phyloP scores from a whole-genome alignment of 2,113 vertebrate genomes.

The Corythaeola cristata region DNA sequence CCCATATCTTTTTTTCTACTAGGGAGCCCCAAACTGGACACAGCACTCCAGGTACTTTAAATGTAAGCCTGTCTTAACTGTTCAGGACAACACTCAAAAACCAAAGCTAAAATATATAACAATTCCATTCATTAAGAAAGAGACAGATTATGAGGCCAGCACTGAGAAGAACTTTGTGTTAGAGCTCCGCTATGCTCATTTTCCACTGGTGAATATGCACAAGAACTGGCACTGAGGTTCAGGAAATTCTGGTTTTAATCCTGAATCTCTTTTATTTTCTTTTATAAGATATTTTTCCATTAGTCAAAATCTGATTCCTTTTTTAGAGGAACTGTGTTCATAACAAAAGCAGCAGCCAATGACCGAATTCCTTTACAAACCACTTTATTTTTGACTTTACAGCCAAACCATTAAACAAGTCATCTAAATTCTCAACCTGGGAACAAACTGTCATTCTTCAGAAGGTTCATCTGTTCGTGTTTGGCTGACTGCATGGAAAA shows the following conservation, averaged over 20 bases:
- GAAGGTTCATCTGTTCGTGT: constrained; percentile 23
- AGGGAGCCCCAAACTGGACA: not conserved
- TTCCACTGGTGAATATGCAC: not conserved
- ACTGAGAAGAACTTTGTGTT: not conserved
- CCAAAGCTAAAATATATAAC: not conserved
- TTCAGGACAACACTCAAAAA: not conserved
- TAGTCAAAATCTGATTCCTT: constrained; percentile 32
- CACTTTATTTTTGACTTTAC: constrained; percentile 59
- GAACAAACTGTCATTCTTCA: constrained; percentile 49
- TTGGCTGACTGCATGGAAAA: constrained; percentile 51
- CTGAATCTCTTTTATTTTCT: constrained; percentile 7
- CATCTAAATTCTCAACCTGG: constrained; percentile 49
- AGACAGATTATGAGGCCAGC: not conserved
- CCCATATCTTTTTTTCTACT: not conserved
- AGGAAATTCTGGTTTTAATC: constrained; percentile 24
- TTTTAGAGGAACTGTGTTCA: constrained; percentile 35
- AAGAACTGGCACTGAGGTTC: not conserved
- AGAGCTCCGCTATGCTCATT: not conserved
- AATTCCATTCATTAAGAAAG: not conserved
- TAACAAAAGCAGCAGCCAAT: constrained; percentile 42
- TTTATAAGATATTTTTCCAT: constrained; percentile 47
- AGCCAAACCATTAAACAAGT: constrained; percentile 55
- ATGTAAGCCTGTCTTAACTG: not conserved
- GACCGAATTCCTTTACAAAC: constrained; percentile 42
- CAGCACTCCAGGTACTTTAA: not conserved